Percentiles rank a stretch among this genome's conserved stretches.
Conservation (phyloP, 2,797 vertebrate genomes). For the Setipinna tenuifilis region DNA sequence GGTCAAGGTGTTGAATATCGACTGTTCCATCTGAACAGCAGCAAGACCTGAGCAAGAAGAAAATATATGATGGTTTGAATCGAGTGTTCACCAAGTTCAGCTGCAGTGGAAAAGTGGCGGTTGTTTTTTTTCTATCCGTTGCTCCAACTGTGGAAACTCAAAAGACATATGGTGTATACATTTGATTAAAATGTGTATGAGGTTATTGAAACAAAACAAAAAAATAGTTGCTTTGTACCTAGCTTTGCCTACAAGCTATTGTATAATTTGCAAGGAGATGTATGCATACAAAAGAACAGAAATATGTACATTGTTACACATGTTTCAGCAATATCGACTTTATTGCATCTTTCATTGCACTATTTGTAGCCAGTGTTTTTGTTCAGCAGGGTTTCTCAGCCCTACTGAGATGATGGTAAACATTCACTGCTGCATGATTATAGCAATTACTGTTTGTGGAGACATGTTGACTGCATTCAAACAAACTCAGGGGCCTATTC, state of each 20-base stretch:
- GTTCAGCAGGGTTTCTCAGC: not conserved
- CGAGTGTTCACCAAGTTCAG: slow-evolving; percentile 18
- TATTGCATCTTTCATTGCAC: not conserved
- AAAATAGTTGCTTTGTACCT: slow-evolving; percentile 30
- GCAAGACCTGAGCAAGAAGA: not conserved
- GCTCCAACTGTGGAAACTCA: not conserved
- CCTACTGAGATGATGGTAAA: not conserved
- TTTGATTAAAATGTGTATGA: slow-evolving; percentile 12
- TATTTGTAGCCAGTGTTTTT: not conserved
- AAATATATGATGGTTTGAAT: not conserved
- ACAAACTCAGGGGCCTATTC: not conserved
- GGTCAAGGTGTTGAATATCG: not conserved
- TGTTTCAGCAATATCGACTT: not conserved
- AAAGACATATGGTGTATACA: slow-evolving; percentile 2
- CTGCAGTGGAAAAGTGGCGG: not conserved
- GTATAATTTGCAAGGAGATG: not conserved
- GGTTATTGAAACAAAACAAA: slow-evolving; percentile 4
- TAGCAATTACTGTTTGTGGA: not conserved
- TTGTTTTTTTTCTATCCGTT: slow-evolving; percentile 12
- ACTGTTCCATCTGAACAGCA: not conserved
- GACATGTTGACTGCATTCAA: slow-evolving; percentile 4
- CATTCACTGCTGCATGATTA: not conserved
- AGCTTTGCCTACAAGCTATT: not conserved
- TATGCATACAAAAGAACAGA: not conserved
- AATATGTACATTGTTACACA: not conserved